Base-by-base conservation (phyloP, 2,797 vertebrate species). In the Sylvia borin region DNA sequence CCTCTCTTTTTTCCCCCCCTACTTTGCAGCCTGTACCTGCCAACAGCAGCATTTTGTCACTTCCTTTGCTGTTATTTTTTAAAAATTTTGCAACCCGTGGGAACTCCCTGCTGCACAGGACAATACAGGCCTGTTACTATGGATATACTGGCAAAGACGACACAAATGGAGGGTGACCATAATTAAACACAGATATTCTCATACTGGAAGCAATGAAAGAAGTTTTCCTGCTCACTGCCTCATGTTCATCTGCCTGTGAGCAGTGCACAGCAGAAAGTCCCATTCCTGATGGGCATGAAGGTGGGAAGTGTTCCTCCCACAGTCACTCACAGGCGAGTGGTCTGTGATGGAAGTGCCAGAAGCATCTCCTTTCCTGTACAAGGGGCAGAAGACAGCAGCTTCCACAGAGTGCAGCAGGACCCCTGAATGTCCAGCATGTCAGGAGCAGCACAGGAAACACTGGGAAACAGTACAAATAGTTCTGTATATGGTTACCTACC, bases 81-180 rank as follows among this genome's bases (percentile, higher is more conserved):
- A 18, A 31, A 53, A 36, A 55, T 48, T 62, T 88, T 42, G 16
- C 42, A 65, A 50, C 36, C 24, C 4, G 4, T 7, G 8, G 93
- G 85, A 74, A 71, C 14, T 53, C 70, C 65, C 57, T 77, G 45
- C 58, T 93, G 58, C 84, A 78, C 45, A 29, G 78, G 45, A 74
- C 13, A 93, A 71, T 31, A 17, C 71, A 92, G 89, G 86, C 55
- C 81, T 78, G 20, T 55, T 79, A 75, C 47, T 62, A 48, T 16
- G 20, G 83, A 95, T 84, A 90, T 73, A 50, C 43, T 85, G 82
- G 64, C 11, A 72, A 86, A 88, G 29, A 47, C 84, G 93, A 91
- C 88, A 92, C 32, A 82, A 73, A 78, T 57, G 31, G 62, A 64
- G 42, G 10, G 40, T 92, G 95, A 90, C 62, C 42, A 14, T 7